Conservation (phyloP, 1,140 invertebrate genomes). For the Drosophila nigromelanica region DNA sequence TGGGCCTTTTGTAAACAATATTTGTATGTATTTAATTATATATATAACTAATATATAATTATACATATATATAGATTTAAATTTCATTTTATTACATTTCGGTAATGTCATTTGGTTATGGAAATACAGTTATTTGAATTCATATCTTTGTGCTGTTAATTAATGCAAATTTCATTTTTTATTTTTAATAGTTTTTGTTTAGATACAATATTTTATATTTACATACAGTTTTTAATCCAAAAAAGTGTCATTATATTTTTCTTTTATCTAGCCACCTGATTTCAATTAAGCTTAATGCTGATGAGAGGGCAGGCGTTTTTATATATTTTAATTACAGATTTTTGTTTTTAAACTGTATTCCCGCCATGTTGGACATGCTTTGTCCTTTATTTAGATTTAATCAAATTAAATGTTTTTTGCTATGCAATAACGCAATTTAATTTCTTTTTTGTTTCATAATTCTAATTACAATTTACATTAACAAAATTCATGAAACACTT, state of each 20-base stretch:
- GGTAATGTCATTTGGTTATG: slow-evolving; percentile 13
- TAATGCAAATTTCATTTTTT: slow-evolving; percentile 19
- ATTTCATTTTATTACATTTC: slow-evolving; percentile 27
- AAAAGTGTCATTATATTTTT: slow-evolving; percentile 7
- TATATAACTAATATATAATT: slow-evolving; percentile 3
- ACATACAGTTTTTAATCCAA: slow-evolving; percentile 22
- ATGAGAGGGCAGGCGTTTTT: slow-evolving; percentile 2
- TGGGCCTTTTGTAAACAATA: slow-evolving; percentile 24
- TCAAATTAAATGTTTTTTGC: slow-evolving; percentile 26
- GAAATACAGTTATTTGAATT: slow-evolving; percentile 30
- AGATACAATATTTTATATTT: slow-evolving; percentile 12
- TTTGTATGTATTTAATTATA: background rate
- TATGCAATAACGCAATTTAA: slow-evolving; percentile 35
- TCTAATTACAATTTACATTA: slow-evolving; percentile 13
- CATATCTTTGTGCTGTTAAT: slow-evolving; percentile 13
- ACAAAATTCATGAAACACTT: slow-evolving; percentile 8
- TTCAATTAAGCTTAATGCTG: slow-evolving; percentile 17
- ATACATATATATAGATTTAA: slow-evolving; percentile 2
- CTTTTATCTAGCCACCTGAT: slow-evolving; percentile 21
- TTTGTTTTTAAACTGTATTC: slow-evolving; percentile 32
- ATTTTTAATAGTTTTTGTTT: background rate
- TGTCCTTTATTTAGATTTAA: slow-evolving; percentile 10
- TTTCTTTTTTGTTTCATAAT: slow-evolving; percentile 10
- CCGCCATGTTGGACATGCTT: slow-evolving; percentile 2
- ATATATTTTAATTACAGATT: slow-evolving; percentile 7